A percentile compares a stretch with the other conserved stretches of the same genome.
Conservation (phyloP, 2,797 vertebrate species). For the Threskiornis aethiopicus region DNA sequence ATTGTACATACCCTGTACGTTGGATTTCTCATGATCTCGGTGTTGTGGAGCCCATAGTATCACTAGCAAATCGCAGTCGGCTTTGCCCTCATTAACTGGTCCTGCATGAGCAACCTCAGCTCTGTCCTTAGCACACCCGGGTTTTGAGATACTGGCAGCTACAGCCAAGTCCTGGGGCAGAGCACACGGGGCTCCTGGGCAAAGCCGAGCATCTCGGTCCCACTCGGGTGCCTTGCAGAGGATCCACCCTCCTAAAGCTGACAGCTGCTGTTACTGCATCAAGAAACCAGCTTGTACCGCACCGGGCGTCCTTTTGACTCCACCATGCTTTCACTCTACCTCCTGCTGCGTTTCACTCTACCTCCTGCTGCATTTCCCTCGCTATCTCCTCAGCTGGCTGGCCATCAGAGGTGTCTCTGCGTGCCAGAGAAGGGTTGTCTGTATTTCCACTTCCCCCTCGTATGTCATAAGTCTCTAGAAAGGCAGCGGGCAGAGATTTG, state of each 20-base stretch:
- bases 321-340: neutral
- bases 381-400: neutral
- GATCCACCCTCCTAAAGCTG: neutral
- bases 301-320: neutral
- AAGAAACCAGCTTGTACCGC: neutral
- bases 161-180: neutral
- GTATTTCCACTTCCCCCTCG: neutral
- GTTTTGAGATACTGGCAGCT: neutral
- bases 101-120: neutral
- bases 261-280: neutral
- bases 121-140: neutral
- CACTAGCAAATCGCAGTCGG: neutral
- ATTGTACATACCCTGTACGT: rapidly evolving
- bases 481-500: neutral
- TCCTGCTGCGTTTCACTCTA: neutral
- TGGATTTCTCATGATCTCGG: neutral
- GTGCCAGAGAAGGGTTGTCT: neutral
- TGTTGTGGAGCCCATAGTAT: neutral
- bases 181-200: neutral
- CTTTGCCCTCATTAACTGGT: neutral
- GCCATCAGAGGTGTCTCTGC: neutral
- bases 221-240: neutral
- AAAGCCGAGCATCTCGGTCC: neutral
- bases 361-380: neutral
- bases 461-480: neutral